Percentiles rank a stretch among this genome's conserved stretches.
These are phyloP conservation scores for Orcinus orca DNA, from an alignment of 2,113 vertebrate genomes.

Conservation along the genomic window DNA sequence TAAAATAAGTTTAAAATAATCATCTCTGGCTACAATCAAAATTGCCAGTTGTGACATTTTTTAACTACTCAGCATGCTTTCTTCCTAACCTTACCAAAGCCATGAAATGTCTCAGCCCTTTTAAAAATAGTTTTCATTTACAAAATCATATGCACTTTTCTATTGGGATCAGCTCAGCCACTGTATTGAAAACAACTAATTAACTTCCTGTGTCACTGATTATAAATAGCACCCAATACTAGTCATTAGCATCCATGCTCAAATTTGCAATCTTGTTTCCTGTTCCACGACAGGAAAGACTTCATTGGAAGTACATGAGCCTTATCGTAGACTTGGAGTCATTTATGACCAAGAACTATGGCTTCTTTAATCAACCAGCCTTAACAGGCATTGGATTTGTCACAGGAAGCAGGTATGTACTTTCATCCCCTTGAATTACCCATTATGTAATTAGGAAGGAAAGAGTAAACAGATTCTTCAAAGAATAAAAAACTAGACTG, in stretches of 20 bases:
- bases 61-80: neutral
- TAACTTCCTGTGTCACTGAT: constrained; percentile 75
- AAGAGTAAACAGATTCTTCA: constrained; percentile 58
- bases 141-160: constrained; percentile 51
- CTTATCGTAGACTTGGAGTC: constrained; percentile 61
- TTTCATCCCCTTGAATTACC: constrained; percentile 64
- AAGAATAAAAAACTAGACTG: constrained; percentile 8
- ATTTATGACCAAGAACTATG: constrained; percentile 77
- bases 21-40: neutral
- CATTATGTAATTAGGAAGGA: constrained; percentile 66
- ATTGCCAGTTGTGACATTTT: neutral
- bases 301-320: constrained; percentile 74
- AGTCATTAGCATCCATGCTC: constrained; percentile 65
- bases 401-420: constrained; percentile 64
- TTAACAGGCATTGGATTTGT: constrained; percentile 69
- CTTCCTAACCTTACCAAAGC: neutral
- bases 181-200: constrained; percentile 71
- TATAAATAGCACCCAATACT: constrained; percentile 75
- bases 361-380: constrained; percentile 75
- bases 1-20: constrained; percentile 13
- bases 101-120: neutral
- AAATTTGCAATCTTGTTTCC: constrained; percentile 73
- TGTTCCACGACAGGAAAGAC: constrained; percentile 80
- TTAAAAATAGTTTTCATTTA: constrained; percentile 37
- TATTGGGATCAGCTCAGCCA: constrained; percentile 57